Percentiles rank a stretch among this genome's conserved stretches.
Conservation (phyloP, 2,113 vertebrate species). For the Balaenoptera acutorostrata region DNA sequence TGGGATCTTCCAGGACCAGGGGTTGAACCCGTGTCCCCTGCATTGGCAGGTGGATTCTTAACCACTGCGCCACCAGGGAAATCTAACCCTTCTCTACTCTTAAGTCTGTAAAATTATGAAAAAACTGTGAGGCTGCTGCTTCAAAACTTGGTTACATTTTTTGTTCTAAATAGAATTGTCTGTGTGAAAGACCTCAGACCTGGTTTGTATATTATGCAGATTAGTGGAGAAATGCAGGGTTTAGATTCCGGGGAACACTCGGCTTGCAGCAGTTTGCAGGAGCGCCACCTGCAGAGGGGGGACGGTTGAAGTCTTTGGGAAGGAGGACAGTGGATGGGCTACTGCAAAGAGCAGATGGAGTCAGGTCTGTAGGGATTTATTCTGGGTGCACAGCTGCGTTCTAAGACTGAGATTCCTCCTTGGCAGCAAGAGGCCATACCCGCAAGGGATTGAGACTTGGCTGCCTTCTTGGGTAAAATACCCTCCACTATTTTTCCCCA, state of each 20-base stretch:
- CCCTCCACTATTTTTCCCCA: neutral
- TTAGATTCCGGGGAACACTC: neutral
- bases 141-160: neutral
- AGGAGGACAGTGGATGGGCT: neutral
- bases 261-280: neutral
- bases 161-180: neutral
- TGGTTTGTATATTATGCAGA: neutral
- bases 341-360: neutral
- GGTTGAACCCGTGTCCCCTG: too few species aligned
- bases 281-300: neutral
- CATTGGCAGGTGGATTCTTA: too few species aligned
- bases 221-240: neutral
- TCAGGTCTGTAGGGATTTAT: neutral
- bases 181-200: neutral
- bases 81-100: neutral
- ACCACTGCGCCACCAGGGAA: too few species aligned
- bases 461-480: neutral
- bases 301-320: neutral
- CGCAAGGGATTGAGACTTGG: neutral
- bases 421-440: neutral
- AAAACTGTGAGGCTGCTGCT: neutral
- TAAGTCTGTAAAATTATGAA: neutral
- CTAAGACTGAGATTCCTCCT: neutral
- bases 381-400: neutral
- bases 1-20: too few species aligned